Base-by-base conservation (phyloP, 64 coral and sea anemone genomes). In the Pocillopora verrucosa region DNA sequence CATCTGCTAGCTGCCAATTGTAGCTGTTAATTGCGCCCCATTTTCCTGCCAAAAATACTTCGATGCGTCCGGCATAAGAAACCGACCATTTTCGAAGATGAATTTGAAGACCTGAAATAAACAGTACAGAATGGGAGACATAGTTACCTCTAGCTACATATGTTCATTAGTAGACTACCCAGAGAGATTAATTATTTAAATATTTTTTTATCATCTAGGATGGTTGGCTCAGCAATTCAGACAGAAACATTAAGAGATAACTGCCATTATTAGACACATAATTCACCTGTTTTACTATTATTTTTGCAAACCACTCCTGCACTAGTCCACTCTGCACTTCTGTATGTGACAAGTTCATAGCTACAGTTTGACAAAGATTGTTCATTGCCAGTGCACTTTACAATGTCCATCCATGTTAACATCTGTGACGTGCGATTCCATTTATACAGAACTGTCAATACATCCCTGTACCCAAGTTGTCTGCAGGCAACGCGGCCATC, bases 301-400 rank as follows among this genome's bases (percentile, higher is more conserved):
- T 65, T 78, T 70, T 87, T 56, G 13, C 90, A 92, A 34, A 92
- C 74, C 5, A 87, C 90, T 67, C 90, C 90, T 15, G 61, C 90
- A 34, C 80, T 63, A 22, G 7, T 16, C 26, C 83, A 16, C 38
- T n/a, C 34, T 56, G 90, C 58, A 3, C 51, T 51, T 26, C 83
- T 68, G 5, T 20, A 36, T 17, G 76, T 92, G 35, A 87, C 61
- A 34, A 78, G n/a, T 1, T 26, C 75, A 58, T 65, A 58, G 7
- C 37, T 59, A 61, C 90, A 92, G 37, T 92, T 86, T 24, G 75
- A 56, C n/a, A 92, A 61, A 36, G 60, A 87, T 7, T 41, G 67
- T 57, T 92, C 90, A 24, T 87, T 80, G 25, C 90, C 90, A 80
- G 7, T n/a, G 45, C 90, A 92, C 56, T 61, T 36, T 60, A 92